Evolutionary conservation across 2,113 vertebrate species (phyloP), one percentile per base, ranked within the genome.

Genomic region (Carassius carassius): DNA sequence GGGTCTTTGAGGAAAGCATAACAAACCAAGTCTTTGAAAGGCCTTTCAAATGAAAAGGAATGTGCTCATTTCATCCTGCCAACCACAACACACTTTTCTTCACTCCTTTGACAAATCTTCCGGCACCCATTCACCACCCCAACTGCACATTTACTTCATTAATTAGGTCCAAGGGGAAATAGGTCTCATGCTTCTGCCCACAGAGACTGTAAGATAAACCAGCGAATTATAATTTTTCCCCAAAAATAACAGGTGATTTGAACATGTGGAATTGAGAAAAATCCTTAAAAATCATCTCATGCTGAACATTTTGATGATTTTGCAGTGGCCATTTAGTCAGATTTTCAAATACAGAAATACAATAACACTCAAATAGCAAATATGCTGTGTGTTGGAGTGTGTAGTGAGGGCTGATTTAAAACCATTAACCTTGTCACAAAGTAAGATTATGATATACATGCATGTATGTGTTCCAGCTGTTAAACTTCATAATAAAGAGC

Each of bases 401-500:
- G 41, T 78, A 72, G 35, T 51, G 23, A 69, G 6, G 35, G 44
- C 81, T 60, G 25, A 73, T 81, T 67, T 37, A 85, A 29, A 47
- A 82, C 83, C 49, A 35, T 82, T 87, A 76, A 82, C 65, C 73
- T 73, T 54, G 74, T 85, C 54, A 62, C 17, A 82, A 10, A 19
- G 78, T 47, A 67, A 41, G 58, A 65, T 62, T 81, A 78, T 75
- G 82, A 63, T 56, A 60, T 78, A 76, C 58, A 54, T 44, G 21
- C 32, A 76, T 29, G 58, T 32, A 37, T 69, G 82, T 67, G 1
- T 60, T 47, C 58, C 86, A 85, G 84, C 86, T 85, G 86, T 47
- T 79, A 56, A 83, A 10, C 67, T 72, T 88, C 84, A 75, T 79
- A 44, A 67, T 65, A 62, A 74, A 23, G 69, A 75, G 44, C 87